Evolutionary conservation across 2,113 vertebrate genomes (phyloP).

Genomic region (Polyodon spathula): DNA sequence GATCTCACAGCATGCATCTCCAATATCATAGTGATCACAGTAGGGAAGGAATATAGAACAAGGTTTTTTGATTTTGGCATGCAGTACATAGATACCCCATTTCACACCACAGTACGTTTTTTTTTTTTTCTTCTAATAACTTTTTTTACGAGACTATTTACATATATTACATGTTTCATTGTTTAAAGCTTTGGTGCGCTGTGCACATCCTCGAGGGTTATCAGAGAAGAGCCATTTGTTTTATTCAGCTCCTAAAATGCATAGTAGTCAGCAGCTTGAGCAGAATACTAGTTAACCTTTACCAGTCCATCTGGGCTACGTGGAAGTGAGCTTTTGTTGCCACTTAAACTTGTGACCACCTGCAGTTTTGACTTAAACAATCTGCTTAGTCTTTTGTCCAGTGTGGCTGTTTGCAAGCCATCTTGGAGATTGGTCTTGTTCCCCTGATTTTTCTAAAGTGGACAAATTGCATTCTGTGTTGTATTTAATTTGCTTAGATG

Average conservation of each 20-base stretch:
- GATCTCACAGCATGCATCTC: conserved; percentile 56
- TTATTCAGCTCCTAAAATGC: not conserved
- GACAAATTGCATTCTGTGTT: no score
- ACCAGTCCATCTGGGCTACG: no score
- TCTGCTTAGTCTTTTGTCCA: no score
- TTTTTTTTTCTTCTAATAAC: not conserved
- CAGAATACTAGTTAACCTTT: no score
- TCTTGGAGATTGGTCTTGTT: no score
- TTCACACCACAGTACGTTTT: not conserved
- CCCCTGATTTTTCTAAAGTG: no score
- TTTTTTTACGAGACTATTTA: conserved; percentile 2
- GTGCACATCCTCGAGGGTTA: conserved; percentile 5
- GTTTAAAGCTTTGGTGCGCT: not conserved
- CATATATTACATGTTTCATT: not conserved
- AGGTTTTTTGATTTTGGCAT: conserved; percentile 28
- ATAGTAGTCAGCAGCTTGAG: not conserved
- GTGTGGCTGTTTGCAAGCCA: no score
- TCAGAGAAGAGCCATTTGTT: not conserved
- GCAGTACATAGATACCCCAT: conserved; percentile 12
- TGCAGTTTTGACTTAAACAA: no score
- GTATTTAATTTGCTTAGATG: no score
- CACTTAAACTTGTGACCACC: no score
- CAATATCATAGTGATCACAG: conserved; percentile 46
- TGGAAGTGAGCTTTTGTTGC: no score
- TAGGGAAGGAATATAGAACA: conserved; percentile 55